These are phyloP conservation scores for Eucidaris tribuloides DNA, from an alignment of 35 echinoderm and acorn worm species.

Conservation along the genomic window DNA sequence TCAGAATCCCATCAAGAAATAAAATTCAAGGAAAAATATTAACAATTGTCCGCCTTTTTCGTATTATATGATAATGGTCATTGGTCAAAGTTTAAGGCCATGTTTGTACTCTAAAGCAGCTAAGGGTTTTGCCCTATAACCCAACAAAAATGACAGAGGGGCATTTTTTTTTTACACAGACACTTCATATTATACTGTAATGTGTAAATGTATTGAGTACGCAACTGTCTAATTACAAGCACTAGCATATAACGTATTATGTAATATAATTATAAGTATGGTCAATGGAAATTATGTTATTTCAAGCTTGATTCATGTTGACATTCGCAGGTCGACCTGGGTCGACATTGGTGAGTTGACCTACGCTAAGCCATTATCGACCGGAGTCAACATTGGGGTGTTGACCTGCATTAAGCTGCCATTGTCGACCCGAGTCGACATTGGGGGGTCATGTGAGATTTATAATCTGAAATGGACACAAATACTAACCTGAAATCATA, in stretches of 20 bases:
- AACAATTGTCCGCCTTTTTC: neutral
- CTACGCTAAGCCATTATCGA: too few relatives aligned
- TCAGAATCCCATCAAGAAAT: too few relatives aligned
- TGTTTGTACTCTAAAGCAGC: neutral
- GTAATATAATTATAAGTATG: too few relatives aligned
- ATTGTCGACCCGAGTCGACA: too few relatives aligned
- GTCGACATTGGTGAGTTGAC: neutral
- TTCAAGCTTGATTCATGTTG: neutral
- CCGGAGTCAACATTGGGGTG: too few relatives aligned
- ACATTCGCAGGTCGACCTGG: neutral
- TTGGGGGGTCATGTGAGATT: neutral
- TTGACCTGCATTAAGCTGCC: too few relatives aligned
- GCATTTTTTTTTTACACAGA: neutral
- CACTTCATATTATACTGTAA: neutral
- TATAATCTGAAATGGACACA: neutral
- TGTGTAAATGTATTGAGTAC: too few relatives aligned
- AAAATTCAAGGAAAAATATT: neutral
- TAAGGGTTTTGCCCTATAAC: too few relatives aligned
- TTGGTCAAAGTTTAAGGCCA: neutral
- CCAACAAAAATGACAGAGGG: too few relatives aligned
- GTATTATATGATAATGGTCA: neutral
- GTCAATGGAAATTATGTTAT: too few relatives aligned
- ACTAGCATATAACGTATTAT: too few relatives aligned
- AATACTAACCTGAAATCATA: conserved; percentile 96
- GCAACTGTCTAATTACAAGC: too few relatives aligned